phyloP scores from a whole-genome alignment of 37 sponge, comb jelly and placozoan species.

The Beroe forskalii region DNA sequence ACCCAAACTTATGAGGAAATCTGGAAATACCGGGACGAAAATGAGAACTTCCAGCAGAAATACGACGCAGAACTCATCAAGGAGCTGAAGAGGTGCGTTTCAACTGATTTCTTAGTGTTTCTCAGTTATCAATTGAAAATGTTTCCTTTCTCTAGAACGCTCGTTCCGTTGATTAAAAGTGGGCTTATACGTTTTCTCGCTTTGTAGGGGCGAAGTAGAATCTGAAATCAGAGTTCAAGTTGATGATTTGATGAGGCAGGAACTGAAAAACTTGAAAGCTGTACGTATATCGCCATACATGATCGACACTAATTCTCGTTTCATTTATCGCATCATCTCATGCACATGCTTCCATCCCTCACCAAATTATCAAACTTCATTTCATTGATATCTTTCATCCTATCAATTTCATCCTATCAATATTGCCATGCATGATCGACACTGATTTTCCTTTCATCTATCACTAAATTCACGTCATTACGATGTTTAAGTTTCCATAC shows the following conservation, averaged over 20 bases:
- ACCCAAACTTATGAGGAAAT: slow-evolving; percentile 76
- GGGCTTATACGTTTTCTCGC: neutral
- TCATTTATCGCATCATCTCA: too few species aligned
- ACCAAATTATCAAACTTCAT: neutral
- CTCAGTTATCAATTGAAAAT: too few species aligned
- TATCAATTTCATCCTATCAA: neutral
- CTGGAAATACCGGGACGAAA: slow-evolving; percentile 92
- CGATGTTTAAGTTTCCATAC: too few species aligned
- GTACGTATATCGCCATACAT: slow-evolving; percentile 69
- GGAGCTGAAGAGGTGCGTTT: slow-evolving; percentile 79
- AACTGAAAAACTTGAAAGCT: slow-evolving; percentile 95
- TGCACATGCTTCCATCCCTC: too few species aligned
- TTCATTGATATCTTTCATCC: neutral
- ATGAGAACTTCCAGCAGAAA: slow-evolving; percentile 84
- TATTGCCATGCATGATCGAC: too few species aligned
- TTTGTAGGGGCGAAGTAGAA: slow-evolving; percentile 83
- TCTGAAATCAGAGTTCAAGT: slow-evolving; percentile 90
- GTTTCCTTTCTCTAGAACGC: too few species aligned
- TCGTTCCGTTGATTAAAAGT: too few species aligned
- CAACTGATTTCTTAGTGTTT: too few species aligned
- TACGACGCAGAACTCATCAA: slow-evolving; percentile 93
- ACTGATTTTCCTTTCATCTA: too few species aligned
- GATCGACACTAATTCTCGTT: too few species aligned
- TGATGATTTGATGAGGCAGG: slow-evolving; percentile 97
- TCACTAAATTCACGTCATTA: too few species aligned